Base-by-base conservation (phyloP, 2,888 invertebrate species). In the Pammene fasciana region DNA sequence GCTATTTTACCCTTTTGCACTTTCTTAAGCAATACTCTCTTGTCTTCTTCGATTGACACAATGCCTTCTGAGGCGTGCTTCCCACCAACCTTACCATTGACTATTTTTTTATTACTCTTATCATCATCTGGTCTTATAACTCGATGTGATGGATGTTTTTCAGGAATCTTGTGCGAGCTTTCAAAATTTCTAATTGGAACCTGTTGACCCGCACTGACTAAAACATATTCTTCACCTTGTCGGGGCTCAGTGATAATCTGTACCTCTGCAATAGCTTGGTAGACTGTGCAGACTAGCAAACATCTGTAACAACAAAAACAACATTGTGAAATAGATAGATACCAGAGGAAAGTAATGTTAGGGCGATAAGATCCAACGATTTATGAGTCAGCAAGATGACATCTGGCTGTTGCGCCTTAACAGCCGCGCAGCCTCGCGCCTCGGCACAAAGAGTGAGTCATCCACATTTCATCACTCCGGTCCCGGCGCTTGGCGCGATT, bases 111-210 rank as follows among this genome's bases (percentile, higher is more conserved):
- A 67, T 26, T 26, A 26, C 87, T 90, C 86, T 87, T 94, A 82
- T 85, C 94, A 74, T 88, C 94, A 78, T 79, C 93, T 72, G 75
- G 89, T 71, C 87, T 87, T 11, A 86, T 76, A 52, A 85, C 74
- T 61, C 87, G 84, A 57, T 91, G 87, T 67, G 85, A 74, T 0
- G 92, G 89, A 72, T 92, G 87, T 76, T 91, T 90, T 14, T 92
- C 93, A 0, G 94, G 95, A 74, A 95, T 93, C 86, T 96, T 96
- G 82, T 96, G 96, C 2, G 96, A 93, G 2, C 96, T 95, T 86
- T 96, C 96, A 78, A 96, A 96, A 77, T 86, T 86, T 76, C 88
- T 86, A 36, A 93, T 67, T 0, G 92, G 88, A 34, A 91, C 92
- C 75, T 92, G 91, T 73, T 91, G 90, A 18, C 92, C 93, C 14